Evolutionary conservation across 2,888 invertebrate species (phyloP).

Genomic region (Coenonympha arcania): DNA sequence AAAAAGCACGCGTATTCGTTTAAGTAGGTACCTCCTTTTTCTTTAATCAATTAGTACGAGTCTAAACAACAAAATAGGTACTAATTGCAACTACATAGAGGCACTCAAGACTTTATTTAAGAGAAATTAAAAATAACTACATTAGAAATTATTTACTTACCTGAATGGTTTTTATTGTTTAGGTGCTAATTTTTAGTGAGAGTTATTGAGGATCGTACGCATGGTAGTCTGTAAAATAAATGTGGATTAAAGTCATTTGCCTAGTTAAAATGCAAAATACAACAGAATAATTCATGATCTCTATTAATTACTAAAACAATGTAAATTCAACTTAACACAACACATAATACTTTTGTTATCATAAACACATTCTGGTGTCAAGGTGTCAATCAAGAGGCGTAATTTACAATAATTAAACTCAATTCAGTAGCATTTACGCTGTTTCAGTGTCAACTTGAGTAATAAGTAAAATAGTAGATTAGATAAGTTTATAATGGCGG

Average conservation of each 20-base stretch:
- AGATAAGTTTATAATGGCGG: slow-evolving; percentile 28
- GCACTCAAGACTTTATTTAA: too few species aligned
- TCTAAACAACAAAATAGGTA: too few species aligned
- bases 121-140: too few species aligned
- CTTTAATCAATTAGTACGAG: too few species aligned
- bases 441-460: slow-evolving; percentile 12
- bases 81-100: too few species aligned
- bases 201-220: too few species aligned
- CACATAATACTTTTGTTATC: not conserved
- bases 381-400: slow-evolving; percentile 20
- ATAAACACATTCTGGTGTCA: slow-evolving; percentile 28
- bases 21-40: too few species aligned
- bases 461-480: not conserved
- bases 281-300: not conserved
- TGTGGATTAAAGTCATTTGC: too few species aligned
- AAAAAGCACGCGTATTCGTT: not conserved
- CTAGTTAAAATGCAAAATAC: not conserved
- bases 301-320: not conserved
- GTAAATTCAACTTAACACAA: not conserved
- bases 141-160: too few species aligned
- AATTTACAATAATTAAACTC: slow-evolving; percentile 13
- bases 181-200: too few species aligned
- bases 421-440: slow-evolving; percentile 21
- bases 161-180: too few species aligned
- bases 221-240: too few species aligned